Conservation (phyloP, 2,797 vertebrate genomes). For the Platyrinchus mystaceus region DNA sequence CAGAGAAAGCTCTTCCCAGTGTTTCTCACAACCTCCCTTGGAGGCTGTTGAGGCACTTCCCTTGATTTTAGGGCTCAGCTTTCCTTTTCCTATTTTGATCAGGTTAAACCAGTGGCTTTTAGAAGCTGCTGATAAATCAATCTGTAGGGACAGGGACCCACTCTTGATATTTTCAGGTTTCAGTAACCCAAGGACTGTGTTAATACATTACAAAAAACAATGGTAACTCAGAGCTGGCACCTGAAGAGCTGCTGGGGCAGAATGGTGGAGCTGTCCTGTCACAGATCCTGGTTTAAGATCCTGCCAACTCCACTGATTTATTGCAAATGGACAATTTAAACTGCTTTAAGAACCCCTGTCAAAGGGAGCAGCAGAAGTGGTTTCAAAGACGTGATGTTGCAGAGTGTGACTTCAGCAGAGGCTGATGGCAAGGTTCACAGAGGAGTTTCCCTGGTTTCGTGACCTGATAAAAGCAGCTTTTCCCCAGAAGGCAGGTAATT, state of each 20-base stretch:
- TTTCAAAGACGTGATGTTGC: neutral
- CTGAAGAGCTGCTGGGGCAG: neutral
- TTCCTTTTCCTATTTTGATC: neutral
- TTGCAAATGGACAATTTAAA: neutral
- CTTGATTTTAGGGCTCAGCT: neutral
- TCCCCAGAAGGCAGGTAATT: neutral
- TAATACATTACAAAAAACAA: fast-evolving
- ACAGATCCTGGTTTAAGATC: neutral
- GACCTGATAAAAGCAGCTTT: neutral
- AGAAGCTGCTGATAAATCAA: neutral
- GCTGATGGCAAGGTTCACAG: neutral
- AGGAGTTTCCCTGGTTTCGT: neutral
- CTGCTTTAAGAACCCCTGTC: neutral
- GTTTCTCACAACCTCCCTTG: neutral
- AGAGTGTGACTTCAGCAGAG: neutral
- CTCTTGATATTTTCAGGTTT: neutral
- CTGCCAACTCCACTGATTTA: neutral
- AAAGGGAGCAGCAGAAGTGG: neutral
- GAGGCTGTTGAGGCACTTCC: neutral
- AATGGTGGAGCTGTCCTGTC: neutral
- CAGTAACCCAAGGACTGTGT: neutral
- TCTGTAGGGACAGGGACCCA: neutral
- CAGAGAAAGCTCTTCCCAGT: neutral
- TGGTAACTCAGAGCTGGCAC: neutral
- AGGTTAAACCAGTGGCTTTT: neutral